Evolutionary conservation across 1,140 invertebrate species (phyloP).

Genomic region (Drosophila nigrodunni): DNA sequence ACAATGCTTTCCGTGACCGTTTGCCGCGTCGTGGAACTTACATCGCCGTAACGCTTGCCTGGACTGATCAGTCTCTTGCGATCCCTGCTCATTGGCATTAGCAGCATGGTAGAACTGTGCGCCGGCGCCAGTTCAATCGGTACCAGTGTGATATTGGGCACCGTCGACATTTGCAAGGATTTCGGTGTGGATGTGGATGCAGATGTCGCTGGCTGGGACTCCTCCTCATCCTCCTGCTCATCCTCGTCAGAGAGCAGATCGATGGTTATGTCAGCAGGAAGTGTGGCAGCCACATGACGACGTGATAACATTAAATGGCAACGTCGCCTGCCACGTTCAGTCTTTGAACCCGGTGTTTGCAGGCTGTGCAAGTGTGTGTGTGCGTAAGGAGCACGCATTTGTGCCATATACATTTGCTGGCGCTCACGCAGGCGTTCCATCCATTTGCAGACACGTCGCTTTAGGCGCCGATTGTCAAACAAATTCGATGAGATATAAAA

Average conservation of each 20-base stretch:
- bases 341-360: constrained; percentile 47
- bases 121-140: constrained; percentile 47
- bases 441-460: constrained; percentile 65
- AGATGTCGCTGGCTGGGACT: background rate
- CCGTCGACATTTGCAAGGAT: constrained; percentile 25
- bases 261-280: constrained; percentile 74
- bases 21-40: constrained; percentile 11
- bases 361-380: constrained; percentile 2
- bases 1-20: constrained; percentile 65
- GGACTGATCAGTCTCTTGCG: background rate
- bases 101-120: constrained; percentile 34
- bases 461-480: constrained; percentile 75
- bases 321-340: constrained; percentile 54
- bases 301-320: constrained; percentile 32
- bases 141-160: constrained; percentile 58
- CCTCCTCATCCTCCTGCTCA: background rate
- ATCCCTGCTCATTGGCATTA: constrained; percentile 19
- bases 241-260: constrained; percentile 75
- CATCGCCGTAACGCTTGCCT: constrained; percentile 20
- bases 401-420: constrained; percentile 43
- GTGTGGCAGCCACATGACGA: constrained; percentile 41
- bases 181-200: background rate
- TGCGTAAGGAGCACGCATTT: constrained; percentile 32
- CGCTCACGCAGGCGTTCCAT: constrained; percentile 63
- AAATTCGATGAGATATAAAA: constrained; percentile 73